phyloP scores from a whole-genome alignment of 2,888 invertebrate genomes.

The Coenonympha glycerion region DNA sequence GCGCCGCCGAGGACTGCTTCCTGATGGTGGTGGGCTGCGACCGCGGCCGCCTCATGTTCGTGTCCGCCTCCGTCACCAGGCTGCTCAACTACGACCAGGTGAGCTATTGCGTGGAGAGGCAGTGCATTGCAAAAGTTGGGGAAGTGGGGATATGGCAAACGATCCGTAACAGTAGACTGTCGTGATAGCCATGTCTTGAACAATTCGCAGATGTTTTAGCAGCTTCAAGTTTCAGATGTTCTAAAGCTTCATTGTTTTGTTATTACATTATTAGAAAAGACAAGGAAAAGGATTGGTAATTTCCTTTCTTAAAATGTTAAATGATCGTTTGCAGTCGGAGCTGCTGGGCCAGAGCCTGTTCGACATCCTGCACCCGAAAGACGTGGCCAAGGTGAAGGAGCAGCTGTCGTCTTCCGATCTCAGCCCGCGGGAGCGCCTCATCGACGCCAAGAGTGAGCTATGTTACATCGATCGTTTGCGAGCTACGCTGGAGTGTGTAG shows the following conservation, averaged over 20 bases:
- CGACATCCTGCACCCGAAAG: conserved; percentile 95
- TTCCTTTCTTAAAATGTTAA: too few species aligned
- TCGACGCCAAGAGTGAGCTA: conserved; percentile 91
- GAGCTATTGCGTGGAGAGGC: conserved; percentile 26
- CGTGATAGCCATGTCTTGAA: too few species aligned
- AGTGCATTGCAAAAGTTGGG: too few species aligned
- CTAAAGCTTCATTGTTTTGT: too few species aligned
- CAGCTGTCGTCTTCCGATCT: conserved; percentile 93
- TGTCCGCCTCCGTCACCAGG: conserved; percentile 89
- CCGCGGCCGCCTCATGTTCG: conserved; percentile 90
- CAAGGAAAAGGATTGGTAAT: too few species aligned
- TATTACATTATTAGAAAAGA: too few species aligned
- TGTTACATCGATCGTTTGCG: not conserved
- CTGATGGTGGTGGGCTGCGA: conserved; percentile 95
- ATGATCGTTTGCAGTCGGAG: conserved; percentile 81
- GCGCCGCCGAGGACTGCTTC: conserved; percentile 91
- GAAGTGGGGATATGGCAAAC: too few species aligned
- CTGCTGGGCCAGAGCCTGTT: conserved; percentile 94
- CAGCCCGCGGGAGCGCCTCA: conserved; percentile 89
- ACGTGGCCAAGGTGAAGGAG: conserved; percentile 95
- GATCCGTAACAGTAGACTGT: too few species aligned
- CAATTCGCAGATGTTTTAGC: too few species aligned
- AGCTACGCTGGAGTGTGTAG: too few species aligned
- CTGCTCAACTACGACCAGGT: conserved; percentile 90
- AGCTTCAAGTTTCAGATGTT: too few species aligned